A percentile compares a stretch with the other conserved stretches of the same genome.
Evolutionary conservation across 1,140 invertebrate genomes (phyloP).

Genomic region (Cheumatopsyche charites): DNA sequence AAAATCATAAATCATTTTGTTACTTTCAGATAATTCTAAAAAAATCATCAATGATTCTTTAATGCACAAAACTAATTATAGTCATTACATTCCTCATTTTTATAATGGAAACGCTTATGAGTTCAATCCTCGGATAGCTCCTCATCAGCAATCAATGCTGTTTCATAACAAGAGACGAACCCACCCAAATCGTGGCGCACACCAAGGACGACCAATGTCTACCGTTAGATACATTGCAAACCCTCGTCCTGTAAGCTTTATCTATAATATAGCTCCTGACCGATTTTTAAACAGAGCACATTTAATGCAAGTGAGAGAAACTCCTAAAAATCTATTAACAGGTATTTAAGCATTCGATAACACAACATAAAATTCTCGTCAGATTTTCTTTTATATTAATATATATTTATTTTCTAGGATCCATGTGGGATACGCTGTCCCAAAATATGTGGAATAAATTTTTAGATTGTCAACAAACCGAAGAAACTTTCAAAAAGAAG

Average conservation of each 20-base stretch:
- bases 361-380: no score
- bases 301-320: slow-evolving; percentile 53
- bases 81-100: not conserved
- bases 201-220: not conserved
- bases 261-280: slow-evolving; percentile 54
- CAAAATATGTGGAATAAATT: slow-evolving; percentile 81
- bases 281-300: slow-evolving; percentile 58
- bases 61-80: not conserved
- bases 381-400: not conserved
- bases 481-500: slow-evolving; percentile 79
- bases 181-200: not conserved
- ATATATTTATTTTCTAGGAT: slow-evolving; percentile 54
- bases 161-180: slow-evolving; percentile 40
- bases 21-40: slow-evolving; percentile 9
- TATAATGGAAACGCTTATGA: not conserved
- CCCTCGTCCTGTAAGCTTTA: not conserved
- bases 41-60: not conserved
- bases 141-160: slow-evolving; percentile 14
- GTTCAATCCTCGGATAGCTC: slow-evolving; percentile 8
- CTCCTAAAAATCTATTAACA: slow-evolving; percentile 53
- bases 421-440: slow-evolving; percentile 71
- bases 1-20: no score
- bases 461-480: slow-evolving; percentile 77
- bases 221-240: slow-evolving; percentile 4
- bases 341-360: slow-evolving; percentile 29